Evolutionary conservation across 2,113 vertebrate species (phyloP).

Genomic region (Casuarius casuarius): DNA sequence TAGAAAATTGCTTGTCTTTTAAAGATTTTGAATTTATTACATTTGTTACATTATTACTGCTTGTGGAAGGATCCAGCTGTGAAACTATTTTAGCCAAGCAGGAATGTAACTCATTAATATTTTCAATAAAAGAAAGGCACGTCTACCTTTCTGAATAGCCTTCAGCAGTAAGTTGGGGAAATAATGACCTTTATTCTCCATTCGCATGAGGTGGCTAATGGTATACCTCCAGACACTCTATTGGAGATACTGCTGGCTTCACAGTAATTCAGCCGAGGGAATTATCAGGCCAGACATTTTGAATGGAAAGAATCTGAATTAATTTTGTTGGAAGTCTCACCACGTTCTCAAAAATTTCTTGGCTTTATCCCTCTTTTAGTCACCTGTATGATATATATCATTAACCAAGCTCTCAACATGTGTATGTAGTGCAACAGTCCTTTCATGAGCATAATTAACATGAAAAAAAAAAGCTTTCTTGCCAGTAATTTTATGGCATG

Average conservation of each 20-base stretch:
- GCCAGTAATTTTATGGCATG: neutral
- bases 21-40: neutral
- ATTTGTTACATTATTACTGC: neutral
- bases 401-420: neutral
- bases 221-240: neutral
- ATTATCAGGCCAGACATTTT: neutral
- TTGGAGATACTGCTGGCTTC: neutral
- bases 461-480: neutral
- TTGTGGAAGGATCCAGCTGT: neutral
- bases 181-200: neutral
- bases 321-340: neutral
- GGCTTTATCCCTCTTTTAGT: neutral
- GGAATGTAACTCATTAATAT: neutral
- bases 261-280: neutral
- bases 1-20: neutral
- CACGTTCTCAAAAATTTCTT: neutral
- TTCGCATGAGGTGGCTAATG: neutral
- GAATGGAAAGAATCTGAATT: neutral
- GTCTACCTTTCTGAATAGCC: neutral
- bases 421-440: neutral
- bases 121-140: neutral
- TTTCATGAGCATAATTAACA: neutral
- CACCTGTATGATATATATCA: neutral
- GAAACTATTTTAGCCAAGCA: neutral
- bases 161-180: neutral